Conservation (phyloP, 1,140 invertebrate species). For the Hypothenemus hampei region DNA sequence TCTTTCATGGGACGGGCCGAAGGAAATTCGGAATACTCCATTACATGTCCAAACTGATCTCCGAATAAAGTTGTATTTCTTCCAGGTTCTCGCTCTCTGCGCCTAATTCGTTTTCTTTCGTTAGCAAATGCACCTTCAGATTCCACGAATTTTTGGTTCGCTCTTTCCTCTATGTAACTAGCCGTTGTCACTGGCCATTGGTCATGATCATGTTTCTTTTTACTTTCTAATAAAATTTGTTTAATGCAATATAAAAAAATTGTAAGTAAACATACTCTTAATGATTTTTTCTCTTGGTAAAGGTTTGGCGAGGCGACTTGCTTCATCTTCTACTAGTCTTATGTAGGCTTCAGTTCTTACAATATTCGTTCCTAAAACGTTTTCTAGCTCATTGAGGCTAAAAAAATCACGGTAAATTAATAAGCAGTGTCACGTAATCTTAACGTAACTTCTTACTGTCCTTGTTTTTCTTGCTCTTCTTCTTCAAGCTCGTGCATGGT, state of each 20-base stretch:
- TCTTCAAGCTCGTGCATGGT: constrained; percentile 19
- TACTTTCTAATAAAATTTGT: neutral
- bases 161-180: neutral
- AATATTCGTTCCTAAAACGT: constrained; percentile 22
- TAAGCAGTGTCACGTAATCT: neutral
- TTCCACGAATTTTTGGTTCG: neutral
- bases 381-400: constrained; percentile 20
- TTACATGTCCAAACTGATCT: neutral
- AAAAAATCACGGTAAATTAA: neutral
- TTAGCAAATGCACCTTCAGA: neutral
- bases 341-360: constrained; percentile 24
- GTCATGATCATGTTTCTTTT: neutral
- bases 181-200: constrained; percentile 3
- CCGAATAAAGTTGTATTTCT: neutral
- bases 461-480: constrained; percentile 24
- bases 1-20: neutral
- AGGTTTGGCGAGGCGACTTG: constrained; percentile 1
- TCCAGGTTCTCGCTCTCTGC: neutral
- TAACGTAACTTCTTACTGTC: constrained; percentile 12
- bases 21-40: neutral
- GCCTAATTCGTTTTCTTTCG: neutral
- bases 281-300: neutral
- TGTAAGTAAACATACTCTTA: no score
- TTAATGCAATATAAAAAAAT: no score
- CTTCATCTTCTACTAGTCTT: constrained; percentile 8